Evolutionary conservation across 2,888 invertebrate species (phyloP).

Genomic region (Aphodius granarius): DNA sequence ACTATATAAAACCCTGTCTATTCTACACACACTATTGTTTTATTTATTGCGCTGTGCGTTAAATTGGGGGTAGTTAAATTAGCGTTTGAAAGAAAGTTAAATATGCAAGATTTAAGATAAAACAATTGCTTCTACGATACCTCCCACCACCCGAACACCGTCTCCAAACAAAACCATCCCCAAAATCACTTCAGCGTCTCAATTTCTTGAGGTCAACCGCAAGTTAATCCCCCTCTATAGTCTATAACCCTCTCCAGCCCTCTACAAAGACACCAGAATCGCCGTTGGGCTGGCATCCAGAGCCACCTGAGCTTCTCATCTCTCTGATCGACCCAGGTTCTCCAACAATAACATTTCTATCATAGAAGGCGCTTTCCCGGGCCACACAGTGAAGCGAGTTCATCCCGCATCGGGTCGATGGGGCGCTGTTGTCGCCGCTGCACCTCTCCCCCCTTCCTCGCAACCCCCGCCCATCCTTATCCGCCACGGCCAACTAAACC

Average conservation of each 20-base stretch:
- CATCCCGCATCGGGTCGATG: slow-evolving; percentile 13
- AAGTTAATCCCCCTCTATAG: background rate
- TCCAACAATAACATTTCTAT: slow-evolving; percentile 9
- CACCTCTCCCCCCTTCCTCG: background rate
- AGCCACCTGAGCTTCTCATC: background rate
- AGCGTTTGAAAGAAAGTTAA: no score
- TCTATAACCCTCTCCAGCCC: no score
- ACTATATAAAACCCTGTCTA: no score
- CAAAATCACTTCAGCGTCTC: background rate
- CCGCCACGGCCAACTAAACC: background rate
- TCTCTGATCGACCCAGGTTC: background rate
- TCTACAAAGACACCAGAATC: background rate
- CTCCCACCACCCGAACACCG: background rate
- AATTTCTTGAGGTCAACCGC: background rate
- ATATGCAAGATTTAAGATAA: no score
- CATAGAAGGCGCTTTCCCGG: background rate
- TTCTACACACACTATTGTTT: no score
- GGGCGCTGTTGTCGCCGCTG: slow-evolving; percentile 8
- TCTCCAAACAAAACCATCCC: background rate
- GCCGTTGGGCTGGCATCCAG: background rate
- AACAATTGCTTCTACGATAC: no score
- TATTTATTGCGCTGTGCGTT: no score
- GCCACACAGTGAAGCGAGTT: slow-evolving; percentile 3
- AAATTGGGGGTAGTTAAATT: no score
- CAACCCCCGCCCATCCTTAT: background rate